phyloP scores from a whole-genome alignment of 2,113 vertebrate species.

The Poeciliopsis retropinna region DNA sequence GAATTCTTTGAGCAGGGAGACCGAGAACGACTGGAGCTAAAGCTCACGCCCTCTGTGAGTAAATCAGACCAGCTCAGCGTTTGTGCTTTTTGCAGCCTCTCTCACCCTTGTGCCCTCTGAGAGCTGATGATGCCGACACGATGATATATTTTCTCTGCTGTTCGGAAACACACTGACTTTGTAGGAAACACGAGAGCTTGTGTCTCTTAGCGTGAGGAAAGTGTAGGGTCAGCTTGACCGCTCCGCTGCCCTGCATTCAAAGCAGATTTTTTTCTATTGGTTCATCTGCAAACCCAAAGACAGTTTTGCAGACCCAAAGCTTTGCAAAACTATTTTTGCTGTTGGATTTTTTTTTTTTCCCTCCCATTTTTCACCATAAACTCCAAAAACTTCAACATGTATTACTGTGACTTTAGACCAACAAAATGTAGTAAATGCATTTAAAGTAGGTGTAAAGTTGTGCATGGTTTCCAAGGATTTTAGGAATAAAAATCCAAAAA shows the following conservation, averaged over 20 bases:
- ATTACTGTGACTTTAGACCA: neutral
- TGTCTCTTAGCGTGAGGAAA: constrained; percentile 50
- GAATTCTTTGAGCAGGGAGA: constrained; percentile 99
- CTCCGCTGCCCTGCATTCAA: constrained; percentile 30
- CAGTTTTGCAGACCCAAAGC: neutral
- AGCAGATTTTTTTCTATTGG: constrained; percentile 34
- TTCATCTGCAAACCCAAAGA: constrained; percentile 18
- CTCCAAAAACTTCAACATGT: neutral
- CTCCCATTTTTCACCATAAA: neutral
- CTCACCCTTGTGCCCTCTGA: constrained; percentile 41
- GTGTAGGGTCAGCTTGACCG: constrained; percentile 52
- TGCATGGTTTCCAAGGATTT: neutral
- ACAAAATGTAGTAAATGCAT: neutral
- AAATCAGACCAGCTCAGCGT: constrained; percentile 10
- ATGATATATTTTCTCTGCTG: constrained; percentile 48
- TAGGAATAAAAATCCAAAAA: neutral
- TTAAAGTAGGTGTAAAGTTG: neutral
- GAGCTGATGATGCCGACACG: constrained; percentile 42
- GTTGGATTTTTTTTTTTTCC: neutral
- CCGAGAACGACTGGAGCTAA: constrained; percentile 95
- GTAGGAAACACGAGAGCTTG: constrained; percentile 45
- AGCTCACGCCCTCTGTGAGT: constrained; percentile 97
- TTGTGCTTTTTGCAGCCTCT: constrained; percentile 34
- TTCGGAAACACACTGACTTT: constrained; percentile 36
- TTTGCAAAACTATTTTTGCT: neutral